A percentile compares a stretch with the other conserved stretches of the same genome.
Evolutionary conservation across 2,888 invertebrate species (phyloP).

Genomic region (Patella depressa): DNA sequence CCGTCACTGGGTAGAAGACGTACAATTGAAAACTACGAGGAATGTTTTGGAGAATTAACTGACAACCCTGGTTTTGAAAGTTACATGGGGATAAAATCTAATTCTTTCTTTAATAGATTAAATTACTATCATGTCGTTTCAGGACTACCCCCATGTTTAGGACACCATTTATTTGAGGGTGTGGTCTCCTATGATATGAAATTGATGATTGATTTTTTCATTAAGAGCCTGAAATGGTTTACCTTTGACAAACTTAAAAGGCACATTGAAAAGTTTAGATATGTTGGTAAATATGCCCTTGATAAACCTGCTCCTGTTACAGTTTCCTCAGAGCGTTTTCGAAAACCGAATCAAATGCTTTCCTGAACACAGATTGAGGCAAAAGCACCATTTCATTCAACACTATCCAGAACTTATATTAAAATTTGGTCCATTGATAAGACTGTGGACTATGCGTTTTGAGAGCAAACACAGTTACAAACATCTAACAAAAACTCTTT

Average conservation of each 20-base stretch:
- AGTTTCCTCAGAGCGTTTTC: slow-evolving; percentile 10
- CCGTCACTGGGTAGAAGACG: neutral
- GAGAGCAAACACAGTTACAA: slow-evolving; percentile 39
- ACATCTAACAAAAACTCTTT: slow-evolving; percentile 24
- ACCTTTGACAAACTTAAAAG: slow-evolving; percentile 19
- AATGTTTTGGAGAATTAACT: neutral
- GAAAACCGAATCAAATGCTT: slow-evolving; percentile 20
- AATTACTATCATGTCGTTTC: slow-evolving; percentile 32
- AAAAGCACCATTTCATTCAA: slow-evolving; percentile 33
- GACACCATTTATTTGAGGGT: slow-evolving; percentile 32
- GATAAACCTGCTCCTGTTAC: slow-evolving; percentile 26
- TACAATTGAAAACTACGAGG: neutral
- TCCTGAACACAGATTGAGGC: slow-evolving; percentile 18
- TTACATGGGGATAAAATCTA: slow-evolving; percentile 15
- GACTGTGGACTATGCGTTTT: slow-evolving; percentile 40
- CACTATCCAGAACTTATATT: slow-evolving; percentile 36
- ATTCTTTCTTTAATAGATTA: slow-evolving; percentile 26
- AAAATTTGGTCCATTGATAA: slow-evolving; percentile 35
- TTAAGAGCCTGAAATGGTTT: slow-evolving; percentile 23
- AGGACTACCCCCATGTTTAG: slow-evolving; percentile 30
- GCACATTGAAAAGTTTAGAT: slow-evolving; percentile 14
- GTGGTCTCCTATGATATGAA: slow-evolving; percentile 32
- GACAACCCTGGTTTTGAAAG: neutral
- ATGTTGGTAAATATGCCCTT: slow-evolving; percentile 14
- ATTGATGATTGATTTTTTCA: slow-evolving; percentile 26